Evolutionary conservation across 1,140 invertebrate genomes (phyloP), one percentile per base, ranked within the genome.

Genomic region (Drosophila pseudoobscura): DNA sequence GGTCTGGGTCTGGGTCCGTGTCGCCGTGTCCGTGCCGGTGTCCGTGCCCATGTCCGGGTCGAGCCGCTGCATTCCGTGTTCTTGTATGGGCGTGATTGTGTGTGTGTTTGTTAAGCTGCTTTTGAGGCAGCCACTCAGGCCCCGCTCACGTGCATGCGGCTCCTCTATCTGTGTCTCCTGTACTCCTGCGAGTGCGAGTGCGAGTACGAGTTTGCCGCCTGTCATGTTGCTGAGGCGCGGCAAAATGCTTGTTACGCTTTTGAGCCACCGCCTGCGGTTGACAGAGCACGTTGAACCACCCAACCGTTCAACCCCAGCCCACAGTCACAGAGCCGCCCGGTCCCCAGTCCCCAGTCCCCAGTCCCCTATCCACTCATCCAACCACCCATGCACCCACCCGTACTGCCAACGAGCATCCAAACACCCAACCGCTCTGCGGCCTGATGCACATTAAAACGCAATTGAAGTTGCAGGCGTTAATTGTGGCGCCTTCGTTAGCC

Each of bases 391-490:
- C 54, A 22, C 31, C 22, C 24, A 29, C 17, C 8, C 35, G 20
- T 9, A 29, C 17, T 20, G 9, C 41, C 53, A 45, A 17, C 22
- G 17, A 51, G 26, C 44, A 53, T 13, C 47, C 65, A 59, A 52
- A 57, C 52, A 29, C 41, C n/a, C 44, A 39, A 51, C 15, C 45
- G 29, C 45, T 73, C 52, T 75, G 71, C 43, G 71, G 61, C 54
- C 70, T 53, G 65, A 41, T 75, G 70, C 68, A 74, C 62, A 88
- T 88, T 87, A 75, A 76, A 88, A 88, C 75, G 82, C 83, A 88
- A 78, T 87, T 88, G 78, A 87, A 83, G 83, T 87, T 76, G 78
- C 75, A 76, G 50, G 75, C 83, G 84, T 79, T 83, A 83, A 87
- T 87, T 87, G 83, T 73, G 75, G 13, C 70, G 63, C 53, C 68